phyloP scores from a whole-genome alignment of 2,113 vertebrate species.

The Gavialis gangeticus region DNA sequence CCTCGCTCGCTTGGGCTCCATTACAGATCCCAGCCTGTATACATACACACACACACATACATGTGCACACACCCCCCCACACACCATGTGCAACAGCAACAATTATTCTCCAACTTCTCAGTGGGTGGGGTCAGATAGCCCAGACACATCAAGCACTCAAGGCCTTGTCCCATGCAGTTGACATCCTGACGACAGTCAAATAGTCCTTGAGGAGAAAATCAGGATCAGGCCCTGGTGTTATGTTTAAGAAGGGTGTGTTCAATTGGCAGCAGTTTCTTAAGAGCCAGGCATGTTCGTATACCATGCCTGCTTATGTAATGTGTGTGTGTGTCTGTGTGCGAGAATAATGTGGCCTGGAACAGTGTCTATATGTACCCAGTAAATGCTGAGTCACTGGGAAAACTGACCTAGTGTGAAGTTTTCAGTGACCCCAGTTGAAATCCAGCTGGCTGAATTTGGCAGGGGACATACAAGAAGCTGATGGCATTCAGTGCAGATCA shows the following conservation, averaged over 20 bases:
- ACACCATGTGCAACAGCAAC: too few relatives aligned
- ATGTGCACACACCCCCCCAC: too few relatives aligned
- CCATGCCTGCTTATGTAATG: neutral
- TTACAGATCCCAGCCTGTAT: neutral
- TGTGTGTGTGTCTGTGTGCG: neutral
- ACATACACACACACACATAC: too few relatives aligned
- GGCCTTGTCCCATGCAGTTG: neutral
- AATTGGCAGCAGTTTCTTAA: too few relatives aligned
- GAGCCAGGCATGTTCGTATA: neutral
- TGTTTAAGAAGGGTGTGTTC: neutral
- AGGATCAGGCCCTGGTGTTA: neutral
- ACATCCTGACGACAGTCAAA: neutral
- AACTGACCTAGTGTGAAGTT: neutral
- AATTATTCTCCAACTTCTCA: too few relatives aligned
- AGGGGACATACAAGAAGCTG: conserved; percentile 19
- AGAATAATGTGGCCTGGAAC: neutral
- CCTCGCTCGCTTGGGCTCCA: neutral
- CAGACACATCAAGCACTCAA: neutral
- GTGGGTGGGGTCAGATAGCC: neutral
- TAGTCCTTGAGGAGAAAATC: neutral
- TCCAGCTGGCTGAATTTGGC: neutral
- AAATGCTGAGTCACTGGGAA: neutral
- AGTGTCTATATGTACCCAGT: neutral
- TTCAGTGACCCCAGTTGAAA: neutral
- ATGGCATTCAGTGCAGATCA: conserved; percentile 23